A percentile compares a stretch with the other conserved stretches of the same genome.
Conservation (phyloP, 2,888 invertebrate genomes). For the Masnerella sp. region DNA sequence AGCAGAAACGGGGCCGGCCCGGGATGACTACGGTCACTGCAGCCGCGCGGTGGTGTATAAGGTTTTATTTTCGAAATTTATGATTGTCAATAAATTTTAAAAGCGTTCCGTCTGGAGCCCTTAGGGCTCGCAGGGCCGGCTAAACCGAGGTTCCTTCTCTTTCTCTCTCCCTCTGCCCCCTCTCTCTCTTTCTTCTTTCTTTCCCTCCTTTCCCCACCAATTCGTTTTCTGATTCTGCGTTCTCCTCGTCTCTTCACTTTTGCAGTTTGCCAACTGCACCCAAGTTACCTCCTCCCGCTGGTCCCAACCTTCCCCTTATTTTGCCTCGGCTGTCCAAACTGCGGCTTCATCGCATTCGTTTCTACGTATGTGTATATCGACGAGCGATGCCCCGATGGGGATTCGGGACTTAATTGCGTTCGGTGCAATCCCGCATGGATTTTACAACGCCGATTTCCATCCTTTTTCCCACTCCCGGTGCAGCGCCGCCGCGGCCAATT, state of each 20-base stretch:
- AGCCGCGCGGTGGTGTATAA: constrained; percentile 73
- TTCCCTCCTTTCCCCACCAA: constrained; percentile 39
- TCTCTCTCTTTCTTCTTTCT: constrained; percentile 48
- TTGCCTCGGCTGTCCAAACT: constrained; percentile 56
- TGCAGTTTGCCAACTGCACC: constrained; percentile 60
- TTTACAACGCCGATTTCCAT: constrained; percentile 74
- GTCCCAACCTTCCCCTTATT: constrained; percentile 27
- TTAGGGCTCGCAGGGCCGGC: constrained; percentile 76
- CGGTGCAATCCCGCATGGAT: constrained; percentile 73
- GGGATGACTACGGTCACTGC: constrained; percentile 61
- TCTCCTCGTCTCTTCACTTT: constrained; percentile 56
- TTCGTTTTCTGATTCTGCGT: constrained; percentile 58
- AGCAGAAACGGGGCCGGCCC: constrained; percentile 57
- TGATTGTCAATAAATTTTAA: constrained; percentile 79
- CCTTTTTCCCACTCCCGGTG: constrained; percentile 67
- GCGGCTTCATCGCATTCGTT: constrained; percentile 55
- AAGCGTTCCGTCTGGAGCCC: constrained; percentile 78
- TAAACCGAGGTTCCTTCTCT: constrained; percentile 68
- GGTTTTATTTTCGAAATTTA: constrained; percentile 78
- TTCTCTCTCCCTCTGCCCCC: constrained; percentile 60
- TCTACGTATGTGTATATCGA: constrained; percentile 62
- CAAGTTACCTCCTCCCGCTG: constrained; percentile 41
- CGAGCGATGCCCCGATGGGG: constrained; percentile 70
- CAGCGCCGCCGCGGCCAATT: constrained; percentile 48
- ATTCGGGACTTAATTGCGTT: constrained; percentile 76